Percentiles rank a stretch among this genome's conserved stretches.
Evolutionary conservation across 1,140 invertebrate genomes (phyloP).

Genomic region (Drosophila bifasciata): DNA sequence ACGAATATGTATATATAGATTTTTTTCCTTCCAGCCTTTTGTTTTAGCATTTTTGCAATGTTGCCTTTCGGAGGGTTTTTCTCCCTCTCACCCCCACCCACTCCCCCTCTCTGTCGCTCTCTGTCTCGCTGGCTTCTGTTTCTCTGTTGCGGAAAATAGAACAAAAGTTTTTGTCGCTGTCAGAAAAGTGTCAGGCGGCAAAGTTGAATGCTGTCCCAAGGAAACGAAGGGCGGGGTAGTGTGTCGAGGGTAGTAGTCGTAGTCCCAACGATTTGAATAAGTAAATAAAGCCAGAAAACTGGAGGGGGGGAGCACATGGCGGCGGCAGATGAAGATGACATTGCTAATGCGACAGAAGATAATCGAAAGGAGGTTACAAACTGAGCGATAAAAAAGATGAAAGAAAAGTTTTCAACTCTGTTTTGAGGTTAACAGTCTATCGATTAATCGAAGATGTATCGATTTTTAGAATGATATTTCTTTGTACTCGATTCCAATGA

Average conservation of each 20-base stretch:
- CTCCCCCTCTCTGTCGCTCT: conserved; percentile 22
- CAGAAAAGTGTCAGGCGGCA: conserved; percentile 83
- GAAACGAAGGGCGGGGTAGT: conserved; percentile 32
- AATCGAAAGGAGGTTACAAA: conserved; percentile 47
- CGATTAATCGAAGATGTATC: not conserved
- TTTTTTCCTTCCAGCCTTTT: conserved; percentile 66
- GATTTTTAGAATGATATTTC: not conserved
- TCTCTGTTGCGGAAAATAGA: conserved; percentile 69
- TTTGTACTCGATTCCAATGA: not conserved
- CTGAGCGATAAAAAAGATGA: conserved; percentile 15
- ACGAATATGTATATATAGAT: conserved; percentile 1
- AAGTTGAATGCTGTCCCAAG: conserved; percentile 69
- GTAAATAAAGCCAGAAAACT: conserved; percentile 69
- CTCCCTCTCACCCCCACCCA: conserved; percentile 18
- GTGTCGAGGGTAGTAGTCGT: not conserved
- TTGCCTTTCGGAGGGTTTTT: conserved; percentile 42
- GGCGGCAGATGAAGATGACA: conserved; percentile 75
- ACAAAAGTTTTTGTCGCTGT: conserved; percentile 82
- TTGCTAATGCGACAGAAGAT: conserved; percentile 65
- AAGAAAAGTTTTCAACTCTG: conserved; percentile 3
- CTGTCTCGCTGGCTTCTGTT: conserved; percentile 44
- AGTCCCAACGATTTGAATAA: conserved; percentile 76
- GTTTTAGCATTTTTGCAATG: conserved; percentile 73
- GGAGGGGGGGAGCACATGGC: conserved; percentile 60
- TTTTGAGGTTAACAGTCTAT: conserved; percentile 10